These are phyloP conservation scores for Lota lota DNA, from an alignment of 2,113 vertebrate genomes.

Conservation along the genomic window DNA sequence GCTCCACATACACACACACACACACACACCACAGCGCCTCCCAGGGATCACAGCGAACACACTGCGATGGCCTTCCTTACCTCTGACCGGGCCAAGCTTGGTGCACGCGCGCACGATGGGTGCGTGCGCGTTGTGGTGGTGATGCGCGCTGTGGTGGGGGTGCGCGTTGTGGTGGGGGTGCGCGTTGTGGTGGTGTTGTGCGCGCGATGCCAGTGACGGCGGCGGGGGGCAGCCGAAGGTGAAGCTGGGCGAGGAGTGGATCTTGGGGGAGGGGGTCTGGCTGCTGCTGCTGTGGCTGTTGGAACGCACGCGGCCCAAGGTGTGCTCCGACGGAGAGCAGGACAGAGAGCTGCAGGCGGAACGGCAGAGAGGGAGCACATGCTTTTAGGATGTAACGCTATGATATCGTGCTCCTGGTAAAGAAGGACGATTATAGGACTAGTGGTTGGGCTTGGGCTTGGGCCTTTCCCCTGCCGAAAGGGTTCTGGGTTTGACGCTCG, in stretches of 20 bases:
- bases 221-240: constrained; percentile 76
- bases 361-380: too few species aligned
- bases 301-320: constrained; percentile 74
- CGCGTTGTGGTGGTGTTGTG: too few species aligned
- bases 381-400: too few species aligned
- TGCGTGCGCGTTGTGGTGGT: constrained; percentile 38
- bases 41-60: too few species aligned
- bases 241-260: constrained; percentile 85
- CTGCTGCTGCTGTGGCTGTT: constrained; percentile 79
- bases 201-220: constrained; percentile 1
- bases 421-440: too few species aligned
- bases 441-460: too few species aligned
- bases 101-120: constrained; percentile 44
- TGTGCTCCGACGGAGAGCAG: constrained; percentile 77
- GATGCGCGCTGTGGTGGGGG: constrained; percentile 54
- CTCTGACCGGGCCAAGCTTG: constrained; percentile 75
- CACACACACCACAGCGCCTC: background rate
- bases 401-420: too few species aligned
- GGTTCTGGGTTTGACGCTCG: too few species aligned
- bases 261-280: constrained; percentile 80
- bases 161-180: constrained; percentile 52
- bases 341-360: constrained; percentile 72
- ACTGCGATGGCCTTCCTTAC: constrained; percentile 79
- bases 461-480: too few species aligned
- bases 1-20: too few species aligned